Evolutionary conservation across 1,140 invertebrate genomes (phyloP).

Genomic region (Apis dorsata): DNA sequence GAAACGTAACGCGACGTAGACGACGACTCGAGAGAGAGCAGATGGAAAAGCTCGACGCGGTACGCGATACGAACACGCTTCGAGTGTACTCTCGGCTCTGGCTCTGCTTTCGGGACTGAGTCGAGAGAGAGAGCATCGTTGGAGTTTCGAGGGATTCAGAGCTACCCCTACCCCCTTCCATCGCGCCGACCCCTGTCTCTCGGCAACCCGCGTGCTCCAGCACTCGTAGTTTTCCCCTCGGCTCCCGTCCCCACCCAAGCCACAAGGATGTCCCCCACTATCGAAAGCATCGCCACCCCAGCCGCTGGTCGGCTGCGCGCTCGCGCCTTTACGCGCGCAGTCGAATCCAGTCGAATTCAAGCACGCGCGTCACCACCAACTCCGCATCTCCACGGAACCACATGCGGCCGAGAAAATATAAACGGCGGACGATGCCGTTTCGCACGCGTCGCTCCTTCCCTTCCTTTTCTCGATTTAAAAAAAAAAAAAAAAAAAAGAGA

Average conservation of each 20-base stretch:
- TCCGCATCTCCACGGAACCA: not conserved
- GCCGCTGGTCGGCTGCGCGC: slow-evolving; percentile 34
- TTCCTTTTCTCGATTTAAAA: not conserved
- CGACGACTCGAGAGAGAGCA: slow-evolving; percentile 21
- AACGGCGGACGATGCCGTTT: slow-evolving; percentile 3
- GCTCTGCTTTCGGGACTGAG: slow-evolving; percentile 72
- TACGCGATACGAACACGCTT: slow-evolving; percentile 46
- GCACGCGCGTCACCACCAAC: slow-evolving; percentile 35
- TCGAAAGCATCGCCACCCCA: slow-evolving; percentile 34
- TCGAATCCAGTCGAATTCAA: slow-evolving; percentile 42
- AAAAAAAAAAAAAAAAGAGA: not conserved
- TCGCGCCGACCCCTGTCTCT: slow-evolving; percentile 53
- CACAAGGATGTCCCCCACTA: slow-evolving; percentile 55
- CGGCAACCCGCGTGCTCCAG: slow-evolving; percentile 55
- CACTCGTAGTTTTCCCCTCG: slow-evolving; percentile 48
- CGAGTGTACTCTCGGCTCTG: slow-evolving; percentile 61
- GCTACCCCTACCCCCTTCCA: slow-evolving; percentile 54
- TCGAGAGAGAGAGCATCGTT: slow-evolving; percentile 64
- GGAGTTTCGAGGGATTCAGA: slow-evolving; percentile 70
- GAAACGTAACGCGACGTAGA: slow-evolving; percentile 15
- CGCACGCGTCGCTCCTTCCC: not conserved
- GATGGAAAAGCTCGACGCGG: slow-evolving; percentile 38
- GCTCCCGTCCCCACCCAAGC: slow-evolving; percentile 51
- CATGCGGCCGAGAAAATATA: slow-evolving; percentile 14
- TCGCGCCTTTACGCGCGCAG: slow-evolving; percentile 38